These are phyloP conservation scores for Oncorhynchus clarkii DNA, from an alignment of 2,113 vertebrate species.

Conservation along the genomic window DNA sequence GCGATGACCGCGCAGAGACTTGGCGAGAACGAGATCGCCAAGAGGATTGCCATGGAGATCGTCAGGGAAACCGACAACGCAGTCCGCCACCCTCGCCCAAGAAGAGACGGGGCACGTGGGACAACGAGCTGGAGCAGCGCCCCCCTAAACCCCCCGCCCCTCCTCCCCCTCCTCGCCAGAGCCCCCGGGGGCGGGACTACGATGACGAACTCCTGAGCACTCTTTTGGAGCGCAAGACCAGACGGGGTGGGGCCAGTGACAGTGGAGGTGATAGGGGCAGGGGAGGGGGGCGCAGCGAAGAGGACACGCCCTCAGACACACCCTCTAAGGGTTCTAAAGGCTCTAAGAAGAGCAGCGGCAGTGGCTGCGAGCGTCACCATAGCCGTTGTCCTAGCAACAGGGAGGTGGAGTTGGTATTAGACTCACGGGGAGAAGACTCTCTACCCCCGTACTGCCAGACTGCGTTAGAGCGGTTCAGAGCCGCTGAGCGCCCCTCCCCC, in stretches of 20 bases:
- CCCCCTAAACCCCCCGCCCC: constrained; percentile 11
- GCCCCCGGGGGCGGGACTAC: constrained; percentile 75
- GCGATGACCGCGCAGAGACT: constrained; percentile 60
- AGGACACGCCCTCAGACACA: constrained; percentile 67
- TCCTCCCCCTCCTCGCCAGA: constrained; percentile 55
- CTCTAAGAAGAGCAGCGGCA: constrained; percentile 72
- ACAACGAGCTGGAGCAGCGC: constrained; percentile 52
- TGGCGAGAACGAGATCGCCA: constrained; percentile 62
- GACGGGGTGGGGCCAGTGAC: constrained; percentile 49
- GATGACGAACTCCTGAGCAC: constrained; percentile 81
- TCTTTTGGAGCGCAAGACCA: constrained; percentile 83
- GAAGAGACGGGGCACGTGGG: constrained; percentile 77
- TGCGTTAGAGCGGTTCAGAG: constrained; percentile 70
- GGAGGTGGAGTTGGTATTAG: constrained; percentile 9
- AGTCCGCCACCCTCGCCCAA: constrained; percentile 77
- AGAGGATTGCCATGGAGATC: neutral
- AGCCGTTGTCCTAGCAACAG: constrained; percentile 62
- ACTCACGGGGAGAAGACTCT: constrained; percentile 68
- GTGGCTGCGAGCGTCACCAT: constrained; percentile 54
- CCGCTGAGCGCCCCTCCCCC: constrained; percentile 59
- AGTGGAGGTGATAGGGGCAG: constrained; percentile 38
- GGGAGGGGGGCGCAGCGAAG: constrained; percentile 42
- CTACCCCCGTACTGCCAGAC: constrained; percentile 72
- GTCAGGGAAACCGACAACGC: constrained; percentile 64
- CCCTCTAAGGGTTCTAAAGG: constrained; percentile 74